These are phyloP conservation scores for Coleophora deauratella DNA, from an alignment of 2,888 invertebrate species.

Conservation along the genomic window DNA sequence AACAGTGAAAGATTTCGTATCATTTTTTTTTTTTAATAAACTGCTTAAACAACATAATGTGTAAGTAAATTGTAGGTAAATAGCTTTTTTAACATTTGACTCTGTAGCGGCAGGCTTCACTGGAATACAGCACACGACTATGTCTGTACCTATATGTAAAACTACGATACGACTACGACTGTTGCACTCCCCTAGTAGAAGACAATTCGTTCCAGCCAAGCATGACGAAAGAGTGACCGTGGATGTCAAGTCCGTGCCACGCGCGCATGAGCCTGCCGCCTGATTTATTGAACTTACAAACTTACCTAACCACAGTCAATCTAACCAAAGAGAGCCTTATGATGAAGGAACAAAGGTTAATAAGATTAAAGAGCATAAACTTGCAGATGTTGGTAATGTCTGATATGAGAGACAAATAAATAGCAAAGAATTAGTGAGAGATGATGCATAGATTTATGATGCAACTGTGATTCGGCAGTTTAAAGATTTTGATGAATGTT, in stretches of 20 bases:
- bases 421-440: constrained; percentile 37
- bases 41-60: no score
- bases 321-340: no score
- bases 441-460: constrained; percentile 43
- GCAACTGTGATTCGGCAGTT: constrained; percentile 25
- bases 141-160: no score
- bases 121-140: no score
- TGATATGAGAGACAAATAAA: constrained; percentile 13
- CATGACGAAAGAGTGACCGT: constrained; percentile 56
- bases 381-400: no score
- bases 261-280: constrained; percentile 38
- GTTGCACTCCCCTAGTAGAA: constrained; percentile 37
- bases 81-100: no score
- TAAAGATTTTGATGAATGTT: constrained; percentile 11
- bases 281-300: neutral
- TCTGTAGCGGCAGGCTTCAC: no score
- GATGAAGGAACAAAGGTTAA: no score
- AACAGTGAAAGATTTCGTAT: no score
- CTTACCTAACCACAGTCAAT: neutral
- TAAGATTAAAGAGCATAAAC: neutral
- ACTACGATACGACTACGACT: no score
- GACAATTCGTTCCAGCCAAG: constrained; percentile 66
- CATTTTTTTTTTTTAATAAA: no score
- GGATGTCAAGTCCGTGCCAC: constrained; percentile 58
- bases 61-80: no score